phyloP scores from a whole-genome alignment of 2,888 invertebrate species.

The Nomada ferruginata region DNA sequence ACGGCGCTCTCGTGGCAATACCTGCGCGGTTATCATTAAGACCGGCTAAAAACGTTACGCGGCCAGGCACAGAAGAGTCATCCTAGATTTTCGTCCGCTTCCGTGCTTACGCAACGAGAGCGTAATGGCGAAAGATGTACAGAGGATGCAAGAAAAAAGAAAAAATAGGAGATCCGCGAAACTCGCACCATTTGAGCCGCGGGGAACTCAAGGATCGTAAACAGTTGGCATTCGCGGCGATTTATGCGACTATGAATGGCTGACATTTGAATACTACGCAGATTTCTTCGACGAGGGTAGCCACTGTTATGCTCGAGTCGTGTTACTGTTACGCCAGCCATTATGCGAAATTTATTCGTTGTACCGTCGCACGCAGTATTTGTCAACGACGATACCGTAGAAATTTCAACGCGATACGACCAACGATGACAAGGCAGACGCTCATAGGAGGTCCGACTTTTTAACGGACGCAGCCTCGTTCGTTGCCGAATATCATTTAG shows the following conservation, averaged over 20 bases:
- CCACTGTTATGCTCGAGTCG: slow-evolving; percentile 18
- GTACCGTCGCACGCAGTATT: slow-evolving; percentile 23
- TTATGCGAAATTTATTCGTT: slow-evolving; percentile 38
- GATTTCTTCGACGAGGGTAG: slow-evolving; percentile 44
- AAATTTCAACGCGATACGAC: slow-evolving; percentile 27
- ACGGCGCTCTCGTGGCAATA: slow-evolving; percentile 63
- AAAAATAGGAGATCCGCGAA: background rate
- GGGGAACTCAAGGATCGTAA: slow-evolving; percentile 43
- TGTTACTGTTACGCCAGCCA: slow-evolving; percentile 42
- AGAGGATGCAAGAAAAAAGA: background rate
- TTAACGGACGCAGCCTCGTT: background rate
- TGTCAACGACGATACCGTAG: slow-evolving; percentile 8
- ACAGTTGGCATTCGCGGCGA: slow-evolving; percentile 42
- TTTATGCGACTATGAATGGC: slow-evolving; percentile 53
- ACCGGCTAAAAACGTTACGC: slow-evolving; percentile 44
- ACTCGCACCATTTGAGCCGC: background rate
- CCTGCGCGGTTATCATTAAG: slow-evolving; percentile 67
- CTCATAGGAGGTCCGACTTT: background rate
- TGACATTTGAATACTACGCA: slow-evolving; percentile 51
- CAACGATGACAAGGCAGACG: background rate
- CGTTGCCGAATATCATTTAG: background rate
- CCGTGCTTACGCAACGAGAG: slow-evolving; percentile 39
- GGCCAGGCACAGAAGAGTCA: slow-evolving; percentile 19
- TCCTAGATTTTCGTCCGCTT: slow-evolving; percentile 42
- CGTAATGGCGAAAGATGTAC: background rate